Conservation (phyloP, 2,888 invertebrate species). For the Pyrgus malvae region DNA sequence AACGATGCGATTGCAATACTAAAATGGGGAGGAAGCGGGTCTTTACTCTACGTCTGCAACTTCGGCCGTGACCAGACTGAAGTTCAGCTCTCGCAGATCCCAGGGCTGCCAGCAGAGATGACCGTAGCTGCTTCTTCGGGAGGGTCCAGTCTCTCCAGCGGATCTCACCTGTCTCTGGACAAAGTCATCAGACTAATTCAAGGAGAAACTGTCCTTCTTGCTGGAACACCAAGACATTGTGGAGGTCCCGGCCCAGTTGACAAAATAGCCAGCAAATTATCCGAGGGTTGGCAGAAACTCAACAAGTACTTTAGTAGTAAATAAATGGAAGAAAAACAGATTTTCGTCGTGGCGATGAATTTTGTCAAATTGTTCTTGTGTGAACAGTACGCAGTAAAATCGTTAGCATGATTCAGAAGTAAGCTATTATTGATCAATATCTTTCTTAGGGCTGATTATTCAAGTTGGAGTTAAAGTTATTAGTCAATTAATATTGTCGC, state of each 20-base stretch:
- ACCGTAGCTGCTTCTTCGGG: conserved; percentile 62
- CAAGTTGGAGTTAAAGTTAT: no score
- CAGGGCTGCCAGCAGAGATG: conserved; percentile 64
- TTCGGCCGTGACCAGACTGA: conserved; percentile 64
- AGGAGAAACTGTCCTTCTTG: conserved; percentile 63
- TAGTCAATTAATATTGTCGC: no score
- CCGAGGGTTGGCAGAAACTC: conserved; percentile 74
- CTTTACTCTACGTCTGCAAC: conserved; percentile 70
- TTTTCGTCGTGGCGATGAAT: no score
- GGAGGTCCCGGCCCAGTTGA: conserved; percentile 74
- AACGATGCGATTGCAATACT: conserved; percentile 65
- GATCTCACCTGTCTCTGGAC: conserved; percentile 54
- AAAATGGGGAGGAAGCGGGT: conserved; percentile 66
- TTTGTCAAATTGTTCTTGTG: no score
- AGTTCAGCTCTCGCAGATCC: conserved; percentile 69
- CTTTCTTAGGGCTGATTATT: no score
- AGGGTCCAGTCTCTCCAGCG: conserved; percentile 55
- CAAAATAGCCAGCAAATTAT: conserved; percentile 68
- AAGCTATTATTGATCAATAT: no score
- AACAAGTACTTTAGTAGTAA: conserved; percentile 68
- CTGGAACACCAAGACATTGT: conserved; percentile 66
- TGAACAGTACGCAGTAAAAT: no score
- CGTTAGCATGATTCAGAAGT: no score
- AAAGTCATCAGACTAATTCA: conserved; percentile 54
- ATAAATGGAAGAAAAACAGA: conserved; percentile 34